Evolutionary conservation across 2,888 invertebrate genomes (phyloP), one percentile per base, ranked within the genome.

Genomic region (Microchrysa polita): DNA sequence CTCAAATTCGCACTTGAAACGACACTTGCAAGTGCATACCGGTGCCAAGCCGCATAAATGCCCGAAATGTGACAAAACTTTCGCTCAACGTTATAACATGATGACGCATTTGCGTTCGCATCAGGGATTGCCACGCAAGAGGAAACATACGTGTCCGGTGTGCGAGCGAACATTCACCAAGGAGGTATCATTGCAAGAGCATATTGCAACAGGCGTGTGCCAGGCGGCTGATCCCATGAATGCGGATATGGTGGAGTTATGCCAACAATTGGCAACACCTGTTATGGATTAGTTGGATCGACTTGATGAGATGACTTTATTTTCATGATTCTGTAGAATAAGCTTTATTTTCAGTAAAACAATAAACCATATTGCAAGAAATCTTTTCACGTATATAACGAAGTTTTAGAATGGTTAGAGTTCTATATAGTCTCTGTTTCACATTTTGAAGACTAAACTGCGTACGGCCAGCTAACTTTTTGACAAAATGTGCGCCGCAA

Each of bases 21-120:
- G 87, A 12, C 87, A 87, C 75, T 81, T 84, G 79, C 81, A 85
- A 34, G 84, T 84, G 0, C 87, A 87, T 77, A 86, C 86, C 0
- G 86, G 86, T 2, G 72, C 53, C 4, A 76, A 77, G 27, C 76
- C 76, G 7, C 73, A 76, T 69, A 69, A 74, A 1, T 77, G 77
- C 16, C 76, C 77, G n/a, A 75, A 69, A 27, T 77, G 77, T 44
- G 77, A 75, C 1, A 76, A 76, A 65, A 71, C 73, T 10, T 77
- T 77, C 55, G 76, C 76, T 0, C 77, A 77, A 18, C 53, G 76
- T 12, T 77, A 77, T 40, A 76, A 76, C 40, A 76, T 76, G 76
- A 76, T 55, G 67, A 52, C 65, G 1, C 74, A 74, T 53, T 40
- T 74, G 16, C 57, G 60, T 12, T 72, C 72, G 7, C 74, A 74